Evolutionary conservation across 2,797 vertebrate genomes (phyloP).

Genomic region (Ispidina lecontei): DNA sequence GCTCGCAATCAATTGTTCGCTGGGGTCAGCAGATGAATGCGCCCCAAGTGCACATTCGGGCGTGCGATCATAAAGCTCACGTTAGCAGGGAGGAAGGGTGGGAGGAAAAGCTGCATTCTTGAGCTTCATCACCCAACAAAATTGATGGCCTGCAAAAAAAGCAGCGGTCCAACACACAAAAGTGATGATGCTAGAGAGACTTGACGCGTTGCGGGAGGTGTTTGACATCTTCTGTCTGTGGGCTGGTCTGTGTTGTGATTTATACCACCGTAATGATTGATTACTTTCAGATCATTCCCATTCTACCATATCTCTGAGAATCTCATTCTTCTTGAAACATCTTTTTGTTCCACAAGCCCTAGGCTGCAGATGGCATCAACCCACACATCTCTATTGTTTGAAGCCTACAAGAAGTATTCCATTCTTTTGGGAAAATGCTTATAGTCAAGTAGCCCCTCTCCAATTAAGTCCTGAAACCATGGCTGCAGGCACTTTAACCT

Average conservation of each 20-base stretch:
- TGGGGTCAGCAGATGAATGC: conserved; percentile 80
- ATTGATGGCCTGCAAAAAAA: conserved; percentile 78
- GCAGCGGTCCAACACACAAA: conserved; percentile 81
- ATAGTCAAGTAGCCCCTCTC: conserved; percentile 65
- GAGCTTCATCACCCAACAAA: conserved; percentile 31
- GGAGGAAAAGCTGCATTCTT: conserved; percentile 55
- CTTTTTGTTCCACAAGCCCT: conserved; percentile 79
- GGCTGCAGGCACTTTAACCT: conserved; percentile 72
- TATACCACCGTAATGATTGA: conserved; percentile 96
- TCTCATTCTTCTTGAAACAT: conserved; percentile 83
- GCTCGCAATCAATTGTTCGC: conserved; percentile 76
- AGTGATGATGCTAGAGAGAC: conserved; percentile 84
- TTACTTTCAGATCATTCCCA: conserved; percentile 89
- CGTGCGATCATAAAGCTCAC: conserved; percentile 87
- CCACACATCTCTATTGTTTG: conserved; percentile 93
- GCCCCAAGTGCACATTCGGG: conserved; percentile 81
- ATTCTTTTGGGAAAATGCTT: conserved; percentile 74
- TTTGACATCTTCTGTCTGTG: conserved; percentile 82
- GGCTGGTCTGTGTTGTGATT: conserved; percentile 90
- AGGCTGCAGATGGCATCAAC: conserved; percentile 93
- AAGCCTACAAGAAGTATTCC: conserved; percentile 77
- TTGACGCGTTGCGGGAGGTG: conserved; percentile 78
- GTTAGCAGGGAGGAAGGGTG: conserved; percentile 71
- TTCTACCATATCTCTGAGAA: conserved; percentile 91
- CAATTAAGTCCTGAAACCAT: conserved; percentile 77